Evolutionary conservation across 2,888 invertebrate genomes (phyloP).

Genomic region (Thereva unica): DNA sequence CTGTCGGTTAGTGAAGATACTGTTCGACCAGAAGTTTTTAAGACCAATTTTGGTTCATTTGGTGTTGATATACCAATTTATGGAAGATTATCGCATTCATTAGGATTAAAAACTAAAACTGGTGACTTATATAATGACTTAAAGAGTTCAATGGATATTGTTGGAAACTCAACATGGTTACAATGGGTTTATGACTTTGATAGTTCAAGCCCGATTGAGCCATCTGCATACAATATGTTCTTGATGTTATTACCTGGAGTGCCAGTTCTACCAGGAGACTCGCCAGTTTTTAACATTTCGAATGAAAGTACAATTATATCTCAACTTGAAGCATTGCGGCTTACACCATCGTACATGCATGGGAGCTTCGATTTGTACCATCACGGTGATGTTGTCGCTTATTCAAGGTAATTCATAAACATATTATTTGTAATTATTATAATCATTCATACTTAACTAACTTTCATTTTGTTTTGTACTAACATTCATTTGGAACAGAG

Average conservation of each 20-base stretch:
- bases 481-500: constrained; percentile 24
- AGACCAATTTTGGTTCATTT: constrained; percentile 45
- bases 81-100: constrained; percentile 50
- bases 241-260: constrained; percentile 79
- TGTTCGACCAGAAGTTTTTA: constrained; percentile 50
- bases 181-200: constrained; percentile 55
- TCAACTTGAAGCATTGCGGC: constrained; percentile 57
- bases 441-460: constrained; percentile 9
- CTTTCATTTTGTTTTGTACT: constrained; percentile 12
- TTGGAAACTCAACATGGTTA: constrained; percentile 51
- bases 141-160: constrained; percentile 45
- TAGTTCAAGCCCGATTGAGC: constrained; percentile 44
- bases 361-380: constrained; percentile 61
- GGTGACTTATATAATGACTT: constrained; percentile 49
- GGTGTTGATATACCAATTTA: constrained; percentile 55
- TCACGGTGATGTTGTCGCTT: constrained; percentile 64
- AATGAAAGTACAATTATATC: constrained; percentile 46
- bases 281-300: constrained; percentile 40
- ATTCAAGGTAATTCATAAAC: constrained; percentile 65
- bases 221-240: constrained; percentile 65
- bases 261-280: constrained; percentile 62
- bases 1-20: constrained; percentile 55
- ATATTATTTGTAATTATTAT: background rate
- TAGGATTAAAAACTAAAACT: constrained; percentile 45
- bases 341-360: constrained; percentile 67